Conservation (phyloP, 2,888 invertebrate genomes). For the Galeopsomyia nigrocyanea region DNA sequence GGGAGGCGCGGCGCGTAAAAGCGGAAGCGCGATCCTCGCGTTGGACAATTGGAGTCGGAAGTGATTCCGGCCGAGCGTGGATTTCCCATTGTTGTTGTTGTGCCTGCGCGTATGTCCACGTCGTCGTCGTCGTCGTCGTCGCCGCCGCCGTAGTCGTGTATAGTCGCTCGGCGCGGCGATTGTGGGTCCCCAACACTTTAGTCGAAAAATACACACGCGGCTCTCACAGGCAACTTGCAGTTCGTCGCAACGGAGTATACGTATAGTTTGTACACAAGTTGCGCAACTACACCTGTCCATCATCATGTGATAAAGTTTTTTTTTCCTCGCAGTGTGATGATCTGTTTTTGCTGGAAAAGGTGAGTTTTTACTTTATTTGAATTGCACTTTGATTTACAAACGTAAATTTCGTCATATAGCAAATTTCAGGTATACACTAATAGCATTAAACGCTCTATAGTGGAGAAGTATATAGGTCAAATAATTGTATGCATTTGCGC, state of each 20-base stretch:
- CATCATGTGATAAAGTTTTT: too few species aligned
- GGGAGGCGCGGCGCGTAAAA: slow-evolving; percentile 30
- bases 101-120: slow-evolving; percentile 33
- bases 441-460: too few species aligned
- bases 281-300: too few species aligned
- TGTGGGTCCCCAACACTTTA: too few species aligned
- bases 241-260: not conserved
- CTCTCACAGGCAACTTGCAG: not conserved
- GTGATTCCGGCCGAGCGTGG: slow-evolving; percentile 60
- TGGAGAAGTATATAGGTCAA: not conserved
- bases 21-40: slow-evolving; percentile 43
- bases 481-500: not conserved
- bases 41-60: slow-evolving; percentile 64
- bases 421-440: too few species aligned
- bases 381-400: too few species aligned
- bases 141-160: not conserved
- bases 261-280: too few species aligned
- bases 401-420: too few species aligned
- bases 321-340: too few species aligned
- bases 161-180: not conserved
- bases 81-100: slow-evolving; percentile 55
- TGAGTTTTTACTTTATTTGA: too few species aligned
- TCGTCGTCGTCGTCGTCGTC: not conserved
- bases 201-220: too few species aligned
- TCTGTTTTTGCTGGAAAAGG: too few species aligned